A percentile compares a stretch with the other conserved stretches of the same genome.
phyloP scores from a whole-genome alignment of 1,140 invertebrate species.

The Prorops nasuta region DNA sequence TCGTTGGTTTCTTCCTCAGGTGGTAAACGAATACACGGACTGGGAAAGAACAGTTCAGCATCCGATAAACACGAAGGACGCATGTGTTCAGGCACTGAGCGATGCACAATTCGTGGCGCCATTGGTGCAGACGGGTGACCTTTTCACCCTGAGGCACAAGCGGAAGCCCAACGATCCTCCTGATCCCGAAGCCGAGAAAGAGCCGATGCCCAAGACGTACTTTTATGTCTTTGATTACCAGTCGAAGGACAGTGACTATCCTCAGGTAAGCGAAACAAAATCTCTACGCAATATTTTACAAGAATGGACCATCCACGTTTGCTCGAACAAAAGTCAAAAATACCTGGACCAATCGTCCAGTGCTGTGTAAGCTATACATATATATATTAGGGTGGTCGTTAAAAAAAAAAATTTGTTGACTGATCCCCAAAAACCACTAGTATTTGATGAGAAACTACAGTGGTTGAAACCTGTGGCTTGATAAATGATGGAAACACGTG shows the following conservation, averaged over 20 bases:
- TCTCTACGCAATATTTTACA: background rate
- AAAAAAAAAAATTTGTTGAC: too few species aligned
- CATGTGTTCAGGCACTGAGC: slow-evolving; percentile 86
- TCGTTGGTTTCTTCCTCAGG: slow-evolving; percentile 41
- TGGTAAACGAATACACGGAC: slow-evolving; percentile 96
- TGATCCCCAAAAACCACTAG: too few species aligned
- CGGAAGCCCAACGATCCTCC: slow-evolving; percentile 44
- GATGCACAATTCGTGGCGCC: slow-evolving; percentile 90
- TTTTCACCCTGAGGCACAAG: slow-evolving; percentile 62
- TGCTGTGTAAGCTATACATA: too few species aligned
- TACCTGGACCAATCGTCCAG: too few species aligned
- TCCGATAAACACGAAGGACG: slow-evolving; percentile 88
- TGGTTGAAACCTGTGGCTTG: too few species aligned
- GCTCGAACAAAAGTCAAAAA: too few species aligned
- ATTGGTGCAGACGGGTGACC: slow-evolving; percentile 78
- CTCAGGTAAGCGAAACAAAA: slow-evolving; percentile 63
- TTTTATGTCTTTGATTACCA: slow-evolving; percentile 95
- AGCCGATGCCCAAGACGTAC: slow-evolving; percentile 68
- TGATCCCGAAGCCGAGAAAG: slow-evolving; percentile 48
- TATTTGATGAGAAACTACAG: too few species aligned
- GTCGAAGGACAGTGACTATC: slow-evolving; percentile 86
- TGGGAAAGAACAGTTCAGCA: slow-evolving; percentile 92
- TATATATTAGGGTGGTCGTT: too few species aligned
- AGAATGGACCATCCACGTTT: too few species aligned
- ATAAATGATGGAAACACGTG: too few species aligned